phyloP scores from a whole-genome alignment of 2,888 invertebrate genomes.

The Caenorhabditis becei region DNA sequence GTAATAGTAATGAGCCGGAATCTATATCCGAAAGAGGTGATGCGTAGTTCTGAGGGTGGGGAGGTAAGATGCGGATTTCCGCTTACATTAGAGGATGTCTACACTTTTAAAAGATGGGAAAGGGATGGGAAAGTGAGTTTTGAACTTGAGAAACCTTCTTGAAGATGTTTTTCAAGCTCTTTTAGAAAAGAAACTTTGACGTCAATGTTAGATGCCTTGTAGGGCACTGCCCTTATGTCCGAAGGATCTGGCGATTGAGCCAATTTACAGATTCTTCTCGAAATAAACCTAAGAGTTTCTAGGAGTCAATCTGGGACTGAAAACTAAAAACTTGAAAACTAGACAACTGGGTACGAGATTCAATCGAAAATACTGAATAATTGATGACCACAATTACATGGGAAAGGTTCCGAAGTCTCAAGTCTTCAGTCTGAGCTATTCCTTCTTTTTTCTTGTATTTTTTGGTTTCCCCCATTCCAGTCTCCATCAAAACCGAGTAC shows the following conservation, averaged over 20 bases:
- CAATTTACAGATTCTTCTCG: conserved; percentile 31
- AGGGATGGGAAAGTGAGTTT: no score
- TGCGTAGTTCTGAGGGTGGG: no score
- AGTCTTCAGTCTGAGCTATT: neutral
- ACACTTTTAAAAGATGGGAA: no score
- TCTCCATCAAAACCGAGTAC: neutral
- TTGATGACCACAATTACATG: conserved; percentile 40
- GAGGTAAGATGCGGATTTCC: no score
- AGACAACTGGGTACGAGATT: no score
- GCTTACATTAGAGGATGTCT: conserved; percentile 6
- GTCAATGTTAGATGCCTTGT: conserved; percentile 25
- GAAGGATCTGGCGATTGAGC: conserved; percentile 33
- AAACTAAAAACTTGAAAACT: no score
- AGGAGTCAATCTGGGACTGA: no score
- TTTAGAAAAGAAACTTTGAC: neutral
- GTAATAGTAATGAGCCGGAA: no score
- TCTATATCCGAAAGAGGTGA: no score
- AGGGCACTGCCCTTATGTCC: conserved; percentile 37
- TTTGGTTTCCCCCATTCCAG: neutral
- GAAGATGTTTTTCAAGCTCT: no score
- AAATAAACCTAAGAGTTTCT: conserved; percentile 6
- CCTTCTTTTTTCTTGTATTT: neutral
- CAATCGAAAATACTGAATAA: conserved; percentile 53
- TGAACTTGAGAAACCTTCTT: no score
- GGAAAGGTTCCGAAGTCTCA: neutral